These are phyloP conservation scores for Cephus rjabovi DNA, from an alignment of 2,888 invertebrate species.

Conservation along the genomic window DNA sequence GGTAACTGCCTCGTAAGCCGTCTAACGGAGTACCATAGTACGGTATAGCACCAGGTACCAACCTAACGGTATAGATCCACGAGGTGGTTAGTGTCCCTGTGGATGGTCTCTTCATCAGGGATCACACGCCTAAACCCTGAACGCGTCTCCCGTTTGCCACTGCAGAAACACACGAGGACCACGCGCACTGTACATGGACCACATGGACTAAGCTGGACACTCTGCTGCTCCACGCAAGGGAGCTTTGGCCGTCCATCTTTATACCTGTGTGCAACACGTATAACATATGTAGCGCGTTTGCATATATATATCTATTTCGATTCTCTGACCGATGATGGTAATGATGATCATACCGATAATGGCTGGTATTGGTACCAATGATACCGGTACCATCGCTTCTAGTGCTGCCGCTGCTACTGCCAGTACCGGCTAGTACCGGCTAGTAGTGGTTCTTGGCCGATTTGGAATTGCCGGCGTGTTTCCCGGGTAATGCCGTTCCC, in stretches of 20 bases:
- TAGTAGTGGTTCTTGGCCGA: conserved; percentile 41
- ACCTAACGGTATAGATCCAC: background rate
- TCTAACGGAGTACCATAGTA: conserved; percentile 47
- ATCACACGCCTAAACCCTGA: conserved; percentile 53
- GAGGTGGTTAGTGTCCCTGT: conserved; percentile 33
- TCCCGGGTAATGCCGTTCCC: conserved; percentile 61
- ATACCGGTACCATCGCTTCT: background rate
- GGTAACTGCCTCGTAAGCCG: conserved; percentile 59
- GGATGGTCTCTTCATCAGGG: conserved; percentile 57
- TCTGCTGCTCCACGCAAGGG: no score
- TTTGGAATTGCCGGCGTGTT: conserved; percentile 47
- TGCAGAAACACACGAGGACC: conserved; percentile 1
- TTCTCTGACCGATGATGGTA: background rate
- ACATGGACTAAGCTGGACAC: background rate
- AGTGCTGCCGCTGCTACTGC: background rate
- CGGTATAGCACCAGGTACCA: background rate
- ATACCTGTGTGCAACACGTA: no score
- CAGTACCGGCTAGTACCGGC: conserved; percentile 8
- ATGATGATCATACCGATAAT: background rate
- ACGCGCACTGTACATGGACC: background rate
- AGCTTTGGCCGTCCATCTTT: no score
- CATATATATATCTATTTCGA: no score
- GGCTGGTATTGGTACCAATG: background rate
- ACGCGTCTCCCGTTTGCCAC: background rate
- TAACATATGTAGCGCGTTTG: no score